Evolutionary conservation across 2,797 vertebrate genomes (phyloP).

Genomic region (Bovichtus diacanthus): DNA sequence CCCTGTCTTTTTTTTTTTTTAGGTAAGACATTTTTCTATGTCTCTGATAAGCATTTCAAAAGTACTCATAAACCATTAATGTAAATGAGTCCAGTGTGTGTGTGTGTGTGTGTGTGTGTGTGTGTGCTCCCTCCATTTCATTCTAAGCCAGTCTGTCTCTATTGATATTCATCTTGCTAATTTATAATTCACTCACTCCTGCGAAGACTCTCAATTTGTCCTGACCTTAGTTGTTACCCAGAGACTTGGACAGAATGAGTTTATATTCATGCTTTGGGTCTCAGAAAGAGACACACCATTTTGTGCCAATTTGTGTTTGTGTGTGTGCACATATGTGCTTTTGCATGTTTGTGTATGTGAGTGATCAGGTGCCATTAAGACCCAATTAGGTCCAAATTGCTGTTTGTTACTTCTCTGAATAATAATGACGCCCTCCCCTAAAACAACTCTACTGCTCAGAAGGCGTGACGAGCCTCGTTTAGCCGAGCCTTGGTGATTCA

Average conservation of each 20-base stretch:
- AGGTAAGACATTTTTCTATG: constrained; percentile 54
- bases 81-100: constrained; percentile 13
- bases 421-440: constrained; percentile 38
- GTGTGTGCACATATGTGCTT: not conserved
- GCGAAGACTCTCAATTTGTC: constrained; percentile 68
- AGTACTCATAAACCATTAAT: constrained; percentile 4
- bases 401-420: constrained; percentile 65
- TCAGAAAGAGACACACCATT: constrained; percentile 32
- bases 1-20: constrained; percentile 34
- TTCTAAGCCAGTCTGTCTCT: constrained; percentile 52
- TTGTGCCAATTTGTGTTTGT: constrained; percentile 3
- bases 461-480: constrained; percentile 53
- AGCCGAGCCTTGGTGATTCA: constrained; percentile 40
- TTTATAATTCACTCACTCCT: constrained; percentile 72
- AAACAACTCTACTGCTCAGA: constrained; percentile 47
- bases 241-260: constrained; percentile 61
- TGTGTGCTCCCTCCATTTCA: constrained; percentile 23
- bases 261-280: constrained; percentile 58
- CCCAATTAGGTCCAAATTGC: constrained; percentile 76
- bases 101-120: not conserved
- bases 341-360: constrained; percentile 56
- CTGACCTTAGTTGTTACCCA: constrained; percentile 74
- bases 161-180: constrained; percentile 73
- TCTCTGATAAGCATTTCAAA: constrained; percentile 22
- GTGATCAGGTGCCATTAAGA: constrained; percentile 77